Percentiles rank a stretch among this genome's conserved stretches.
Evolutionary conservation across 2,797 vertebrate species (phyloP).

Genomic region (Pangasius krempfi): DNA sequence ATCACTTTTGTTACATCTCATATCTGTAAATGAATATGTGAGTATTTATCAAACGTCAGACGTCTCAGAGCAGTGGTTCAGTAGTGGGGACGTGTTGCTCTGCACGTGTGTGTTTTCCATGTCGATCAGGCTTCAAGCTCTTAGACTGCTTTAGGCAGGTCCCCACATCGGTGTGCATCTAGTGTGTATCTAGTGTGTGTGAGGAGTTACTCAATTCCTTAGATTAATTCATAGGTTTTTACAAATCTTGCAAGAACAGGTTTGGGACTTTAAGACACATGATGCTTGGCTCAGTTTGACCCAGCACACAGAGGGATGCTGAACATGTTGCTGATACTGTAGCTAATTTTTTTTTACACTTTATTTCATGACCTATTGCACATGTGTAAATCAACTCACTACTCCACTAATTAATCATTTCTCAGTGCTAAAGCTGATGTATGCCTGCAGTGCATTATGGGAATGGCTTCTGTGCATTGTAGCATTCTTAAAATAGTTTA

Average conservation of each 20-base stretch:
- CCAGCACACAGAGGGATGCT: too few species aligned
- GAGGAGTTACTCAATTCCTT: background rate
- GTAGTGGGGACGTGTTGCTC: background rate
- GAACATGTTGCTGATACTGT: background rate
- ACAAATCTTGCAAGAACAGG: background rate
- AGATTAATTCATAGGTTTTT: background rate
- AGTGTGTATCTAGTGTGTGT: too few species aligned
- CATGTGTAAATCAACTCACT: background rate
- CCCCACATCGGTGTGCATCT: background rate
- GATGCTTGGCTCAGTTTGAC: background rate
- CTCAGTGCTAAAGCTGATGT: background rate
- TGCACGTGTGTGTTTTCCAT: background rate
- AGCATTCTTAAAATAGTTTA: background rate
- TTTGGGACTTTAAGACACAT: background rate
- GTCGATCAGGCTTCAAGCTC: background rate
- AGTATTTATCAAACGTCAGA: background rate
- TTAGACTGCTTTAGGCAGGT: background rate
- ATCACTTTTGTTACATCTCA: background rate
- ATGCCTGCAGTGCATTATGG: background rate
- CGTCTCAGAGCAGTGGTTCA: constrained; percentile 23
- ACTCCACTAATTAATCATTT: background rate
- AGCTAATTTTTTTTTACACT: background rate
- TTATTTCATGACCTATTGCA: background rate
- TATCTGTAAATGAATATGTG: background rate
- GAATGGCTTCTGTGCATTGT: constrained; percentile 18